Percentiles rank a stretch among this genome's conserved stretches.
Evolutionary conservation across 64 coral and sea anemone genomes (phyloP).

Genomic region (Montipora cactus): DNA sequence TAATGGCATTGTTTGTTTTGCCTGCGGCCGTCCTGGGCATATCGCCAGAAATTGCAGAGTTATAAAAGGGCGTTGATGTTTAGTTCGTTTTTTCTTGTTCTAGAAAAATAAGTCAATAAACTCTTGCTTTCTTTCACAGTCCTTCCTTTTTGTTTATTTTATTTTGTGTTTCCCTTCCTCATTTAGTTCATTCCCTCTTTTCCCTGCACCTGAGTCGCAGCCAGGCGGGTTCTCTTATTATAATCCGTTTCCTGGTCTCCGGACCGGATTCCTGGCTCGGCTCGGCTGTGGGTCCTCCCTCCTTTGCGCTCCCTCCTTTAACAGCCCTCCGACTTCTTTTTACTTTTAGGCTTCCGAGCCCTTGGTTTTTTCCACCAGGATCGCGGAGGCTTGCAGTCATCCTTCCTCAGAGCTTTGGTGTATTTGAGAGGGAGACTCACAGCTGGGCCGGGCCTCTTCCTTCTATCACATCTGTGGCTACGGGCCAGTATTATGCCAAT

Average conservation of each 20-base stretch:
- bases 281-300: background rate
- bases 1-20: background rate
- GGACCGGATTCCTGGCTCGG: slow-evolving; percentile 7
- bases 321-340: background rate
- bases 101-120: no score
- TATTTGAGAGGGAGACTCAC: background rate
- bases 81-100: no score
- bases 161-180: background rate
- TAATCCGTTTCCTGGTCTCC: background rate
- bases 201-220: slow-evolving; percentile 1
- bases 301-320: background rate
- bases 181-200: background rate
- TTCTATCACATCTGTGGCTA: background rate
- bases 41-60: background rate
- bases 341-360: background rate
- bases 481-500: background rate
- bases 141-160: background rate
- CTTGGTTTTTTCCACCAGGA: slow-evolving; percentile 2
- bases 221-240: slow-evolving; percentile 2
- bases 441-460: background rate
- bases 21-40: background rate
- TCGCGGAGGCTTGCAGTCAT: background rate
- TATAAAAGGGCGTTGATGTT: no score
- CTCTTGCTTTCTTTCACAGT: no score
- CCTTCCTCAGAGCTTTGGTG: slow-evolving; percentile 5